Evolutionary conservation across 2,888 invertebrate genomes (phyloP).

Genomic region (Scaptomyza flava): DNA sequence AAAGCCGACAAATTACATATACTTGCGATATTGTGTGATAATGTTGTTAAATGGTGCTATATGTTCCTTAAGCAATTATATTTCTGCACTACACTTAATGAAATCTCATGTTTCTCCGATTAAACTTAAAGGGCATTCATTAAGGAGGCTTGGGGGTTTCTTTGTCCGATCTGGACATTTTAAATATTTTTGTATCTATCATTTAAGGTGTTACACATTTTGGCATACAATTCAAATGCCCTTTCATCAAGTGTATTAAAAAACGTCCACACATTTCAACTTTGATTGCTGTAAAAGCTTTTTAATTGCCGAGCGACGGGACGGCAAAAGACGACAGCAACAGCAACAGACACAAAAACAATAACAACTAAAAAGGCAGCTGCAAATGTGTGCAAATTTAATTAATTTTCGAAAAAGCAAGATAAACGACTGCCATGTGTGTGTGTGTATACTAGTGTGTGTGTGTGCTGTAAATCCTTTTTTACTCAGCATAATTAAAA

Average conservation of each 20-base stretch:
- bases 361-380: slow-evolving; percentile 50
- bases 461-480: slow-evolving; percentile 64
- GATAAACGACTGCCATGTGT: slow-evolving; percentile 48
- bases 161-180: no score
- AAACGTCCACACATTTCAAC: slow-evolving; percentile 58
- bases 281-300: slow-evolving; percentile 79
- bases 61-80: no score
- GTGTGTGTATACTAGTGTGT: slow-evolving; percentile 1
- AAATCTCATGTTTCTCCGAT: no score
- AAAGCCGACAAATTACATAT: neutral
- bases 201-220: neutral
- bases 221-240: neutral
- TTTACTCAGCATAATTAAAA: slow-evolving; percentile 79
- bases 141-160: no score
- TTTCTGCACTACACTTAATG: no score
- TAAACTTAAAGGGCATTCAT: no score
- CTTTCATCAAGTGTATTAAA: slow-evolving; percentile 6
- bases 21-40: neutral
- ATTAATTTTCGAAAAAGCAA: slow-evolving; percentile 75
- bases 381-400: slow-evolving; percentile 79
- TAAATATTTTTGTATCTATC: no score
- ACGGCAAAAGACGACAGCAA: slow-evolving; percentile 12
- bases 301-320: slow-evolving; percentile 67
- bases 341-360: slow-evolving; percentile 4
- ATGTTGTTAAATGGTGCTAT: no score